Conservation (phyloP, 2,888 invertebrate genomes). For the Drosophila demipolita region DNA sequence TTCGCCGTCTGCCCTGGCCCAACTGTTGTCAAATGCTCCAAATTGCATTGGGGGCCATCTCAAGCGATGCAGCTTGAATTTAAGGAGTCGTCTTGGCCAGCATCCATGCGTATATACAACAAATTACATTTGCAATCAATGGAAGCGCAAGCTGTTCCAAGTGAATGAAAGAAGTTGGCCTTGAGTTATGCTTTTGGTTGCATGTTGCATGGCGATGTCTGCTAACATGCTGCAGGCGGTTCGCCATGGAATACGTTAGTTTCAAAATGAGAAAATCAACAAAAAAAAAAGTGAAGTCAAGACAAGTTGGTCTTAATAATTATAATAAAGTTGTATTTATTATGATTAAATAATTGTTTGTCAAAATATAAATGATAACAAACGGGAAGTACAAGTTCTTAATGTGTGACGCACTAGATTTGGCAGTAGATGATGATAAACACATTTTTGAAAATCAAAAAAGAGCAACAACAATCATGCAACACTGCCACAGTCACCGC, state of each 20-base stretch:
- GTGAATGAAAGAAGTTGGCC: constrained; percentile 31
- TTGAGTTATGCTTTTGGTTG: constrained; percentile 26
- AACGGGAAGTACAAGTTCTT: background rate
- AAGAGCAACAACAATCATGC: background rate
- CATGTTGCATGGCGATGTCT: constrained; percentile 38
- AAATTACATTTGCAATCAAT: constrained; percentile 15
- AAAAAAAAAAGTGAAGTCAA: background rate
- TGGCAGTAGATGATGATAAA: constrained; percentile 4
- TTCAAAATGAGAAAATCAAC: background rate
- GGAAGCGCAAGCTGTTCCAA: background rate
- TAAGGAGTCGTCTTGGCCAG: constrained; percentile 65
- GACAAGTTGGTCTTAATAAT: background rate
- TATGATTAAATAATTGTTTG: background rate
- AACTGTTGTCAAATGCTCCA: background rate
- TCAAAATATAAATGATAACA: background rate
- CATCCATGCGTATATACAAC: constrained; percentile 45
- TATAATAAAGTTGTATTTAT: background rate
- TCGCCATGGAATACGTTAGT: constrained; percentile 3
- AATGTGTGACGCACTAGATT: background rate
- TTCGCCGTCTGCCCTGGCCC: background rate
- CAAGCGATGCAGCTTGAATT: constrained; percentile 69
- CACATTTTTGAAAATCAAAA: background rate
- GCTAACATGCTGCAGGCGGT: constrained; percentile 40
- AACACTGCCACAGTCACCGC: background rate
- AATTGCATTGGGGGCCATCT: background rate